Percentiles rank a stretch among this genome's conserved stretches.
Conservation (phyloP, 1,140 invertebrate genomes). For the Leptestheria dahalacensis region DNA sequence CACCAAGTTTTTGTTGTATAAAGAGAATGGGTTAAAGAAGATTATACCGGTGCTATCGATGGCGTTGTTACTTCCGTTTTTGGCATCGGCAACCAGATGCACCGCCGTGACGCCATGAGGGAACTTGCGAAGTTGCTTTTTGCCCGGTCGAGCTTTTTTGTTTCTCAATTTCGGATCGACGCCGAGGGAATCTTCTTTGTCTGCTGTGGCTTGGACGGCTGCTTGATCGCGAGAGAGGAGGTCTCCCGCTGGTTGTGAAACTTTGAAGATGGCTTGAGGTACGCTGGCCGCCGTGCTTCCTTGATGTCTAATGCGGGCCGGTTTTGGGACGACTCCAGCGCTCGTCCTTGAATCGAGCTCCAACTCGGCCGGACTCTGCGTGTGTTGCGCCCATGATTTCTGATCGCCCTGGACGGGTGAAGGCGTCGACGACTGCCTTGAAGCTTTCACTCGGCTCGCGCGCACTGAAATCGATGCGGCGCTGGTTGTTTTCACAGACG, state of each 20-base stretch:
- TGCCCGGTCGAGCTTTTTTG: slow-evolving; percentile 1
- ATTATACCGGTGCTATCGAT: slow-evolving; percentile 10
- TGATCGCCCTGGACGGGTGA: slow-evolving; percentile 9
- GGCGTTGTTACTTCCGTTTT: not conserved
- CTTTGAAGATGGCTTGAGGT: not conserved
- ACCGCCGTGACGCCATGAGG: slow-evolving; percentile 3
- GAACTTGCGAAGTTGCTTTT: slow-evolving; percentile 12
- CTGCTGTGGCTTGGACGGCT: not conserved
- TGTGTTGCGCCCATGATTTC: slow-evolving; percentile 5
- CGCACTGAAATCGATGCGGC: slow-evolving; percentile 5
- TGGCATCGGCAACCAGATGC: slow-evolving; percentile 11
- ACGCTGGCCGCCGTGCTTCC: not conserved
- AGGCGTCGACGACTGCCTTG: not conserved
- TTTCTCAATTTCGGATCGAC: not conserved
- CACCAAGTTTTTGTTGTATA: no score
- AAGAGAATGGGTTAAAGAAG: no score
- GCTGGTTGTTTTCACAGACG: not conserved
- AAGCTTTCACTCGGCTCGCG: slow-evolving; percentile 10
- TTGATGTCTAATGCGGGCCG: not conserved
- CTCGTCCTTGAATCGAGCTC: not conserved
- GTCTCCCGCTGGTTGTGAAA: not conserved
- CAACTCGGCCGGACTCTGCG: not conserved
- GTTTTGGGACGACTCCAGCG: not conserved
- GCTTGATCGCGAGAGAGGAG: not conserved
- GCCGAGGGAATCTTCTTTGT: slow-evolving; percentile 1